Percentiles rank a stretch among this genome's conserved stretches.
These are phyloP conservation scores for Acrocephalus kingi DNA, from an alignment of 2,113 vertebrate genomes.

Conservation along the genomic window DNA sequence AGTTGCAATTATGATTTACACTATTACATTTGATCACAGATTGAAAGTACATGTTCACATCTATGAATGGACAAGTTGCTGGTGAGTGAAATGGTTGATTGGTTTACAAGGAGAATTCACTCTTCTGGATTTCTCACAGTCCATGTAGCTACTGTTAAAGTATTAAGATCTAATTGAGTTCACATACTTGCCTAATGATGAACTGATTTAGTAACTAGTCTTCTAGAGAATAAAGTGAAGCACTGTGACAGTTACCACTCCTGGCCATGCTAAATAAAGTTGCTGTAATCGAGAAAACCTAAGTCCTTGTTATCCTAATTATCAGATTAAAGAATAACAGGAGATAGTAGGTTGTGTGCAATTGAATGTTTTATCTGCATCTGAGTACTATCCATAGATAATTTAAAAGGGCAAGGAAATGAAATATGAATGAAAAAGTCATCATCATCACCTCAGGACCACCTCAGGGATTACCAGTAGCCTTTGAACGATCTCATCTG, in stretches of 20 bases:
- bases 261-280: not conserved
- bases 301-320: not conserved
- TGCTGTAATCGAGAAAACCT: not conserved
- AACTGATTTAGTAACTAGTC: not conserved
- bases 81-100: not conserved
- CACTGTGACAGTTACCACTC: not conserved
- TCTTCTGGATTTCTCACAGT: not conserved
- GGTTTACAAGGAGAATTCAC: not conserved
- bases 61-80: not conserved
- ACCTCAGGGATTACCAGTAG: not conserved
- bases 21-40: not conserved
- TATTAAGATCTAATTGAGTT: not conserved
- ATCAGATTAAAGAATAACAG: not conserved
- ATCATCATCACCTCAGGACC: not conserved
- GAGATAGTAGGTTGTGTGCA: not conserved
- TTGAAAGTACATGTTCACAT: not conserved
- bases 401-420: not conserved
- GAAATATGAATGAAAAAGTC: not conserved
- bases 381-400: not conserved
- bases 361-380: not conserved
- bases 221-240: not conserved
- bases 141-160: not conserved
- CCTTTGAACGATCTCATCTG: accelerated
- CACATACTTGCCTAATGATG: not conserved
- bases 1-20: not conserved